Base-by-base conservation (phyloP, 1,140 invertebrate genomes). In the Pogonomyrmex barbatus region DNA sequence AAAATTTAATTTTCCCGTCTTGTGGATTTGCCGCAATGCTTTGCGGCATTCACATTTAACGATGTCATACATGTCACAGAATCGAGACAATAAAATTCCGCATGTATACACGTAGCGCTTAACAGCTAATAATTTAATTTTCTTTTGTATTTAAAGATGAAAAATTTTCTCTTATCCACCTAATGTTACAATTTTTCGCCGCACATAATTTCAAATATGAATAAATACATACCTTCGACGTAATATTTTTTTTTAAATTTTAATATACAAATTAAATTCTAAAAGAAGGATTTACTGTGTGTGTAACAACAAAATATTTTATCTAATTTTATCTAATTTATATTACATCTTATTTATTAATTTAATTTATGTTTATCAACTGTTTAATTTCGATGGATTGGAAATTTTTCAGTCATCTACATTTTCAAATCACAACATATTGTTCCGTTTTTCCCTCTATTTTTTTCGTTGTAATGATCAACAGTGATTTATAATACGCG, bases 391-490 rank as follows among this genome's bases (percentile, higher is more conserved):
- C 10, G 2, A 50, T 5, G 8, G 36, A 36, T 78, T 24, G 24
- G 24, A 39, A 47, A 47, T 33, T 12, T 17, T 17, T 47, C 5
- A 5, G 10, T 45, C n/a, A 54, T 12, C 45, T 70, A 39, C 6
- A 60, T n/a, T 73, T 73, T 56, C 39, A 47, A 81, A 67, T 81
- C 39, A 24, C 24, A 14, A 30, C 30, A 63, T 10, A 39, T 36
- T 58, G 36, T 50, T 65, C 42, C 39, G 39, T 50, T 60, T 47
- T 47, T 56, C 52, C 12, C 54, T 70, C 39, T 12, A 30, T 62
- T 47, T 12, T 36, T 10, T 12, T 79, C 67, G 42, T 33, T 54
- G 75, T 90, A 90, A 90, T 85, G 85, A 91, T 90, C 67, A 60
- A 71, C 50, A 65, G 58, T 73, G 77, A 71, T 90, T 90, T 90